These are phyloP conservation scores for Salvelinus fontinalis DNA, from an alignment of 2,113 vertebrate genomes.

Conservation along the genomic window DNA sequence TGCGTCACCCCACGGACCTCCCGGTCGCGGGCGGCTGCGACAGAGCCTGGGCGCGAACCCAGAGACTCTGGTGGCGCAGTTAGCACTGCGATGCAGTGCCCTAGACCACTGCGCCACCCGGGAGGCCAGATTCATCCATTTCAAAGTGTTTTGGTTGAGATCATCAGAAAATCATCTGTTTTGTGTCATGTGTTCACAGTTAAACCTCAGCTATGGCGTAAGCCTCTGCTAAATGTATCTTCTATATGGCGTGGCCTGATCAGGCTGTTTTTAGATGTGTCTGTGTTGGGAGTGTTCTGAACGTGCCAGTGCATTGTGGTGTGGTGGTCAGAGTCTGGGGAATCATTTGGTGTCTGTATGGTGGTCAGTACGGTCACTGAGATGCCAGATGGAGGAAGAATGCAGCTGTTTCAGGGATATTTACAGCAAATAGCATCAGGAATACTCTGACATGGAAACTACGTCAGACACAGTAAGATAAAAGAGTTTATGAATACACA, in stretches of 20 bases:
- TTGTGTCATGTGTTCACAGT: conserved; percentile 21
- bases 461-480: too few species aligned
- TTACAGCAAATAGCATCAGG: not conserved
- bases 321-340: not conserved
- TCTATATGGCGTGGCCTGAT: not conserved
- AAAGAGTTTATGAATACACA: too few species aligned
- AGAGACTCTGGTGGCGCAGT: too few species aligned
- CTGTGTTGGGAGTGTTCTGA: not conserved
- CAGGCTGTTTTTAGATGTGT: not conserved
- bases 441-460: too few species aligned
- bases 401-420: not conserved
- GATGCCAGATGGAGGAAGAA: not conserved
- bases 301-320: not conserved
- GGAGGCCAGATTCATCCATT: conserved; percentile 11
- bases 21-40: too few species aligned
- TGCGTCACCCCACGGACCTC: too few species aligned
- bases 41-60: too few species aligned
- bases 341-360: not conserved
- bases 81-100: too few species aligned
- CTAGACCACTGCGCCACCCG: too few species aligned
- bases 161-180: conserved; percentile 12
- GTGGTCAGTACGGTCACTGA: not conserved
- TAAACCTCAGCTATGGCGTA: not conserved
- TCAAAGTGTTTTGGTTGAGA: conserved; percentile 5
- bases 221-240: not conserved